These are phyloP conservation scores for Entomyzon cyanotis DNA, from an alignment of 2,113 vertebrate genomes.

Conservation along the genomic window DNA sequence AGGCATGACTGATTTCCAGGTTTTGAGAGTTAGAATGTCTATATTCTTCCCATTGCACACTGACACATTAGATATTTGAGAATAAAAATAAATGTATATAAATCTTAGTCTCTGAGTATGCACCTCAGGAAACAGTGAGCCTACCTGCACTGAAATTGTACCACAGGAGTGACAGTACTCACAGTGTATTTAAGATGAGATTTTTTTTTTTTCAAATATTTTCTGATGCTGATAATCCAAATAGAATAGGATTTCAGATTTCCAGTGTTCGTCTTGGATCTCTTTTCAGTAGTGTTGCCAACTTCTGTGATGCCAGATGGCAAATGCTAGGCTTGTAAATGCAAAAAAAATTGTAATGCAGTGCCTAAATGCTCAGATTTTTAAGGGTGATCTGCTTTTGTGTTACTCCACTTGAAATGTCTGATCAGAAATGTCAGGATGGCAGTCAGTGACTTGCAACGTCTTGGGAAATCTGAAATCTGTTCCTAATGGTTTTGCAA, in stretches of 20 bases:
- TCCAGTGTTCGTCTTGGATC: not conserved
- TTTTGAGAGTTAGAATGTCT: not conserved
- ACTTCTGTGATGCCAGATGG: not conserved
- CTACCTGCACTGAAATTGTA: not conserved
- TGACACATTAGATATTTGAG: not conserved
- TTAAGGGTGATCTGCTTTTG: not conserved
- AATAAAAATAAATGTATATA: not conserved
- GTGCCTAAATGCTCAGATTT: not conserved
- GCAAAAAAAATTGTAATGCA: not conserved
- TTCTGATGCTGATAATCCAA: not conserved
- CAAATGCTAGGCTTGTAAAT: not conserved
- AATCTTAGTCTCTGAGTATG: not conserved
- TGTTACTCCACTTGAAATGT: not conserved
- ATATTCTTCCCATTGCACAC: not conserved
- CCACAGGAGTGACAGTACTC: not conserved
- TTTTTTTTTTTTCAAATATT: not conserved
- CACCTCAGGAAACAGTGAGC: not conserved
- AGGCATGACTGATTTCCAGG: not conserved
- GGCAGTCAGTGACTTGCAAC: not conserved
- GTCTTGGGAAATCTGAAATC: not conserved
- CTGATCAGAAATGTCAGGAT: accelerated
- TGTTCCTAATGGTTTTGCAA: not conserved
- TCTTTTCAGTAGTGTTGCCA: not conserved
- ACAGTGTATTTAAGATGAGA: not conserved
- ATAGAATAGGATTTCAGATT: not conserved